Conservation (phyloP, 1,140 invertebrate species). For the Coelopa frigida region DNA sequence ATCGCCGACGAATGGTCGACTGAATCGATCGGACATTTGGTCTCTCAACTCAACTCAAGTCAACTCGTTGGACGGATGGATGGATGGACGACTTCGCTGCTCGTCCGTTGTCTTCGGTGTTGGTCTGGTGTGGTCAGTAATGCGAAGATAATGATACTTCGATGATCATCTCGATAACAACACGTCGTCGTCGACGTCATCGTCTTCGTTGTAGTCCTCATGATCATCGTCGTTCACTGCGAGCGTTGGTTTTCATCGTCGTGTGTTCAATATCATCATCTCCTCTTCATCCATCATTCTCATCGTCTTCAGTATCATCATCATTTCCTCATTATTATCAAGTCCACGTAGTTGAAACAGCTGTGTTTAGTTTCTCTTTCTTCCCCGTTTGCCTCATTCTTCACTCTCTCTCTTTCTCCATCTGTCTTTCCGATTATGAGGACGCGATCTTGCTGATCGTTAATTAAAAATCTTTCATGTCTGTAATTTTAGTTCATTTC, state of each 20-base stretch:
- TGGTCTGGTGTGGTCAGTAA: constrained; percentile 17
- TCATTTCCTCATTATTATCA: too few relatives aligned
- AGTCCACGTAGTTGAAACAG: too few relatives aligned
- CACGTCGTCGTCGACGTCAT: constrained; percentile 5
- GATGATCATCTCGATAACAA: constrained; percentile 19
- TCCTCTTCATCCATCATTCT: too few relatives aligned
- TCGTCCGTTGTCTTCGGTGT: background rate
- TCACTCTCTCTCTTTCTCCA: background rate
- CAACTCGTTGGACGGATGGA: background rate
- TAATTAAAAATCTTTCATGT: constrained; percentile 15
- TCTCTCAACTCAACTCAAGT: too few relatives aligned
- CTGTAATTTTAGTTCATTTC: too few relatives aligned
- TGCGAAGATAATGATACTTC: constrained; percentile 18
- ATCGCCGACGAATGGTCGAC: too few relatives aligned
- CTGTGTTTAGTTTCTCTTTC: background rate
- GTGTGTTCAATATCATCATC: too few relatives aligned
- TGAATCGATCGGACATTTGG: too few relatives aligned
- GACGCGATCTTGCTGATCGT: constrained; percentile 15
- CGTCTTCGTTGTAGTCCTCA: background rate
- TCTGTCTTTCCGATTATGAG: background rate
- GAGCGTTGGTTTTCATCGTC: too few relatives aligned
- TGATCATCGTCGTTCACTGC: too few relatives aligned
- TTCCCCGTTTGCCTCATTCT: background rate
- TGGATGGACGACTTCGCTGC: background rate
- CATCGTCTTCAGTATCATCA: too few relatives aligned